Base-by-base conservation (phyloP, 2,113 vertebrate species). In the Pluvianellus socialis region DNA sequence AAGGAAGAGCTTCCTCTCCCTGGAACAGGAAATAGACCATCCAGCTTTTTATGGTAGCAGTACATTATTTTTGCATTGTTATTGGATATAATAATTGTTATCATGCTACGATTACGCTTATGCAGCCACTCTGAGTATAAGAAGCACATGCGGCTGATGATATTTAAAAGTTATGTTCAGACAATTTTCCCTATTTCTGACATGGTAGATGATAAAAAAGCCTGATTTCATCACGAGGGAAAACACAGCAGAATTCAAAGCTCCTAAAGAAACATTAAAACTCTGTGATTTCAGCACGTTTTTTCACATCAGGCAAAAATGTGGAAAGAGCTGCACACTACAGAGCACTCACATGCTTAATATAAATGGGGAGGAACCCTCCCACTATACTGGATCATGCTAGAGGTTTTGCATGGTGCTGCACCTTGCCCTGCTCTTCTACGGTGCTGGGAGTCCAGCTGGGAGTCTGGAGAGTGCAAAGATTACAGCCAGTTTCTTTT, bases 371-470 rank as follows among this genome's bases (percentile, higher is more conserved):
- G 7, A 72, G 28, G 16, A 92, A 80, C 15, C 7, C 4, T 85
- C 14, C 5, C 7, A 23, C 5, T 40, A 1, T 11, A 47, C 4
- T 18, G 10, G 38, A 55, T 59, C 38, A 26, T 14, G 2, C 2
- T 59, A 10, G n/a, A 67, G 6, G 10, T 76, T 71, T 27, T 76
- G 13, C 18, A 58, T 2, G 9, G 19, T 63, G 12, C 12, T 72
- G 27, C 3, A 32, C 3, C 14, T 84, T 55, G 10, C 4, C 12
- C 71, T 7, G 10, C 4, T 45, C 24, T 68, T 87, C 49, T 65
- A 56, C 27, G 13, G 11, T 53, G 21, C 32, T 28, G 52, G 35
- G 7, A 70, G 22, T 61, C 26, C 35, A 72, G 4, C 10, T 65
- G 56, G 16, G 20, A 38, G 4, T n/a, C 42, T 71, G 28, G 4